Evolutionary conservation across 2,113 vertebrate species (phyloP).

Genomic region (Strigops habroptila): DNA sequence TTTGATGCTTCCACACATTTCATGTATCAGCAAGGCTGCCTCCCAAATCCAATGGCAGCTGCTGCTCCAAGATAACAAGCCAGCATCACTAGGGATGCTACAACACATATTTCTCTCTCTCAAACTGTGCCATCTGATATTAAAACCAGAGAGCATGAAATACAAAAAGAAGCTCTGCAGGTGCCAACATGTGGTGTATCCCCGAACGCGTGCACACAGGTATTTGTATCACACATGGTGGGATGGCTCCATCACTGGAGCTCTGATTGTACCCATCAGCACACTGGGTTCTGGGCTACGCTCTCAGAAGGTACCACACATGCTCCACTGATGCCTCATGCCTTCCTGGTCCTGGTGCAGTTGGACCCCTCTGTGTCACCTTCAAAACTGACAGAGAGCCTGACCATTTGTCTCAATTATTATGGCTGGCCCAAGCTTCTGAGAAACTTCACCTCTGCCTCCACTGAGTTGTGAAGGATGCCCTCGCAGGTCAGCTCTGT

Average conservation of each 20-base stretch:
- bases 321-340: background rate
- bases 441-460: background rate
- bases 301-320: background rate
- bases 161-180: background rate
- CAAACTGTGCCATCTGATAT: constrained; percentile 21
- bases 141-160: constrained; percentile 25
- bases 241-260: background rate
- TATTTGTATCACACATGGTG: background rate
- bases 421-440: background rate
- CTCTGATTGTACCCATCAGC: background rate
- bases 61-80: constrained; percentile 48
- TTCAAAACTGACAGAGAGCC: background rate
- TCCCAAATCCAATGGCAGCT: constrained; percentile 54
- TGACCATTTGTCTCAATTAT: background rate
- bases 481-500: background rate
- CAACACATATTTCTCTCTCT: constrained; percentile 30
- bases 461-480: constrained; percentile 18
- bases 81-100: constrained; percentile 46
- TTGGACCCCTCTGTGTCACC: background rate
- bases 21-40: constrained; percentile 19
- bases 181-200: background rate
- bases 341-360: background rate
- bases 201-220: background rate
- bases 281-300: background rate
- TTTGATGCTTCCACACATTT: constrained; percentile 57